Conservation (phyloP, 2,888 invertebrate genomes). For the Byasa hedistus region DNA sequence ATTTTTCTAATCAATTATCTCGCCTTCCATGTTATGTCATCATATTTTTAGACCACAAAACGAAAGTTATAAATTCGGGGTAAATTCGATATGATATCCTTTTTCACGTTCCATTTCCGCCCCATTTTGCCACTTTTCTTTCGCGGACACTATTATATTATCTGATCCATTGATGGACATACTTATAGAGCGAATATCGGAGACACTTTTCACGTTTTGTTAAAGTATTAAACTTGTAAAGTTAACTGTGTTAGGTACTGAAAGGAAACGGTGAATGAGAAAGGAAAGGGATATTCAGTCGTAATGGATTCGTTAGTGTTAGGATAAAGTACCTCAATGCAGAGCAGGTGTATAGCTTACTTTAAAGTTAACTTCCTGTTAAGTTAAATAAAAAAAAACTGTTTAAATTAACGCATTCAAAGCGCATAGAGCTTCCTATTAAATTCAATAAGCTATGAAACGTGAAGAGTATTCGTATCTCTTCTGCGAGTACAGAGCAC, state of each 20-base stretch:
- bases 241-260: not conserved
- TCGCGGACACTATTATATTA: conserved; percentile 1
- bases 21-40: not conserved
- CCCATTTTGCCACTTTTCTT: conserved; percentile 6
- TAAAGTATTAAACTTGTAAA: not conserved
- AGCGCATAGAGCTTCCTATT: not conserved
- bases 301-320: too few species aligned
- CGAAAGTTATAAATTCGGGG: not conserved
- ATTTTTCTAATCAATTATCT: not conserved
- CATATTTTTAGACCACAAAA: not conserved
- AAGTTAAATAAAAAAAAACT: not conserved
- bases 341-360: too few species aligned
- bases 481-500: too few species aligned
- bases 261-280: too few species aligned
- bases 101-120: conserved; percentile 19
- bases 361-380: too few species aligned
- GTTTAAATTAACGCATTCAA: not conserved
- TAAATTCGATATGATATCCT: conserved; percentile 13
- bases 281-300: too few species aligned
- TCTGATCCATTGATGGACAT: conserved; percentile 1
- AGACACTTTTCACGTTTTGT: not conserved
- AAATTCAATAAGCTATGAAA: not conserved
- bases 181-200: not conserved
- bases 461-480: not conserved
- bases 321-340: too few species aligned